These are phyloP conservation scores for Sminthopsis crassicaudata DNA, from an alignment of 2,113 vertebrate genomes.

Conservation along the genomic window DNA sequence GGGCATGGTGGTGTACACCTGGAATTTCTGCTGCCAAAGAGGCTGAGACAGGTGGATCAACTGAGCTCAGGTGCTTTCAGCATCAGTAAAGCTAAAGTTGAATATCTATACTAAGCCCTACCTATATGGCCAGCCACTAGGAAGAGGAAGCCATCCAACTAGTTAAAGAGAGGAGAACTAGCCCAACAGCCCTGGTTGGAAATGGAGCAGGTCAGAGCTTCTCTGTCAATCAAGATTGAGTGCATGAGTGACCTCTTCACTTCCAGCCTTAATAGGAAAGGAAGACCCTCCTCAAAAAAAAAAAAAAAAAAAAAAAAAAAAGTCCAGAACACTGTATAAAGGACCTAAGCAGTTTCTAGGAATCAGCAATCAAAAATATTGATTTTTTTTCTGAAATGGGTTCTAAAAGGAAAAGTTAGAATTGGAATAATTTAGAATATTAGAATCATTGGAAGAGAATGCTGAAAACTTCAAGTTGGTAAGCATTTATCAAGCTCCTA, in stretches of 20 bases:
- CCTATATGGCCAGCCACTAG: neutral
- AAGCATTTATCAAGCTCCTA: neutral
- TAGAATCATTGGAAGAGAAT: neutral
- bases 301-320: neutral
- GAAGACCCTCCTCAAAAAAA: neutral
- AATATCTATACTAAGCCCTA: neutral
- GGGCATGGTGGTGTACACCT: neutral
- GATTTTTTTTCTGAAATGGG: neutral
- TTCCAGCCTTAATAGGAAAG: neutral
- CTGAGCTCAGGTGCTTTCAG: neutral
- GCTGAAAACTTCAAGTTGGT: neutral
- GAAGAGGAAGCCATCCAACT: neutral
- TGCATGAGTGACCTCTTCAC: neutral
- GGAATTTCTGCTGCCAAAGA: neutral
- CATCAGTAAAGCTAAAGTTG: neutral
- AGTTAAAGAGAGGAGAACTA: neutral
- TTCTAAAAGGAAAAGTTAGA: neutral
- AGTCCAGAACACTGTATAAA: neutral
- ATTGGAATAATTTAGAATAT: neutral
- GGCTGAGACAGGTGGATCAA: neutral
- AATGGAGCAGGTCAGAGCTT: neutral
- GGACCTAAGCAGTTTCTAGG: neutral
- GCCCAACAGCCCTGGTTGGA: neutral
- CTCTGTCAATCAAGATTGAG: neutral
- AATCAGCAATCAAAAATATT: neutral